Evolutionary conservation across 2,113 vertebrate genomes (phyloP), one percentile per base, ranked within the genome.

Genomic region (Morone saxatilis): DNA sequence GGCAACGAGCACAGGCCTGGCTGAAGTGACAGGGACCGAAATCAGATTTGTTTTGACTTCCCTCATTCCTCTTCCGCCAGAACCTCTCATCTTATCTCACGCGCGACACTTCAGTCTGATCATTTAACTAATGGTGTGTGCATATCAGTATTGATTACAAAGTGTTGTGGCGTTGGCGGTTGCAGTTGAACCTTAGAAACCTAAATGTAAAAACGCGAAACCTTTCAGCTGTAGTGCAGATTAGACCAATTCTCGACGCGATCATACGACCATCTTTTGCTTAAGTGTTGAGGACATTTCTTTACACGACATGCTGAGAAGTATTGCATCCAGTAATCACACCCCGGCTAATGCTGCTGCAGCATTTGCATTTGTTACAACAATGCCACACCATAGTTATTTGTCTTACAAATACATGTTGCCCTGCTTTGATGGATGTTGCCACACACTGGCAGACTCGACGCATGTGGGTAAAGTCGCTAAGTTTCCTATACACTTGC

Each of bases 281-380:
- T 68, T 5, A 5, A 47, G 50, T 47, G 22, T 67, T 38, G 1
- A n/a, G 6, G 47, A 71, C 4, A 36, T 69, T 36, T 77, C 40
- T 40, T 50, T 8, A n/a, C 36, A 60, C 43, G 4, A 59, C 43
- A 67, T 17, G 25, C n/a, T 31, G 40, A 83, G 19, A 60, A 16
- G 9, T 31, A 63, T 50, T 53, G 11, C 63, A 71, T 20, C 17
- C 17, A 59, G 43, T 45, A 47, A 8, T 59, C 56, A 73, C n/a
- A 60, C 38, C 16, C 4, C 40, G 60, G 25, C 41, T 62, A 51
- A 77, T 11, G 17, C 54, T 45, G 13, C 60, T 50, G 10, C 19
- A 31, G 25, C 36, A 67, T 80, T 86, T 88, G 50, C 70, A 76
- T 68, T 48, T 75, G 41, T 63, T 3, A 43, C 53, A 19, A 65